Conservation (phyloP, 2,113 vertebrate genomes). For the Trogon melanurus region DNA sequence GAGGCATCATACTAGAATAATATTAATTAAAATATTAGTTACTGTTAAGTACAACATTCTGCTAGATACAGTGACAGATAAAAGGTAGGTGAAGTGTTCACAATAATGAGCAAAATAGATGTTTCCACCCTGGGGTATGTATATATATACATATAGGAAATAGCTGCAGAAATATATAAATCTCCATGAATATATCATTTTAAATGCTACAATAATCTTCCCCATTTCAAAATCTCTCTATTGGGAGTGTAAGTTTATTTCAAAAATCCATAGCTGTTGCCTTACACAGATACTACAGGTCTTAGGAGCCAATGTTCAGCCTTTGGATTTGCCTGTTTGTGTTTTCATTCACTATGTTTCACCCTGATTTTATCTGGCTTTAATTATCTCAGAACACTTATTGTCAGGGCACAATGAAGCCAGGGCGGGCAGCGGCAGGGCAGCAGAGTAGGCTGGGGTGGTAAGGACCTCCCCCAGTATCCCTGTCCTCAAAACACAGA, state of each 20-base stretch:
- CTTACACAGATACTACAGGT: neutral
- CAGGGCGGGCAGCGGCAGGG: neutral
- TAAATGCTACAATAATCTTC: neutral
- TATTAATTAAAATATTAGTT: conserved; percentile 40
- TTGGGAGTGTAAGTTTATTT: neutral
- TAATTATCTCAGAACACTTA: neutral
- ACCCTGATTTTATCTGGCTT: neutral
- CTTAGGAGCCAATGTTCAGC: neutral
- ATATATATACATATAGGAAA: neutral
- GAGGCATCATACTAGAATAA: neutral
- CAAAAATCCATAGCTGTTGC: neutral
- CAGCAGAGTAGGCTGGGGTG: neutral
- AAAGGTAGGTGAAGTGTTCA: neutral
- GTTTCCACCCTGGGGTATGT: neutral
- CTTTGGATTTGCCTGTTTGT: neutral
- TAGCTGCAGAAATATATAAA: neutral
- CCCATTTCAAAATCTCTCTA: neutral
- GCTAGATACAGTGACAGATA: neutral
- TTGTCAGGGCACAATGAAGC: neutral
- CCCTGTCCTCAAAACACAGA: neutral
- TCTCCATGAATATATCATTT: neutral
- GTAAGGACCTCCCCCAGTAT: neutral
- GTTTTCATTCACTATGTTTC: neutral
- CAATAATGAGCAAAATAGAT: neutral
- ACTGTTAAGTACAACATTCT: neutral